Evolutionary conservation across 2,888 invertebrate genomes (phyloP), one percentile per base, ranked within the genome.

Genomic region (Platerodrilus igneus): DNA sequence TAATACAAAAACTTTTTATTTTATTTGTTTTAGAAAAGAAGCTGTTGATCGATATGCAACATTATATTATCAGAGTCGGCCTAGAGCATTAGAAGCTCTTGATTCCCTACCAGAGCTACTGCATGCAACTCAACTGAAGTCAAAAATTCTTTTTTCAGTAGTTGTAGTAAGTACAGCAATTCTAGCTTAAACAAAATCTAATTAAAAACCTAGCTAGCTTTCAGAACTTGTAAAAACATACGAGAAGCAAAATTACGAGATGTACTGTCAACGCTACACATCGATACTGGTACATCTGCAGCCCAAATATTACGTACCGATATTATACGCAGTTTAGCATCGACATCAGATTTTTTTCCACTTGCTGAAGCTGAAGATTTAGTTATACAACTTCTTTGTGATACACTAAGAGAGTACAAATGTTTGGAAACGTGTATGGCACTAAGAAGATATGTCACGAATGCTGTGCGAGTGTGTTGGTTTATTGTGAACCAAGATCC

Each of bases 91-190:
- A 55, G 90, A 93, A 54, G 87, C 92, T 6, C 72, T 96, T 43
- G 85, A 90, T 54, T 77, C 80, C 17, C 72, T 95, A 41, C 81
- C 83, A 6, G 86, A 87, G 48, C 76, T 96, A 38, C 76, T 79
- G 37, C 85, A 88, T 51, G 86, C 88, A 8, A 84, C 87, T 42
- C 90, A 91, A 60, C 77, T 96, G 50, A 95, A 96, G 72, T 83
- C 86, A 57, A 96, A 95, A 76, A 89, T 96, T 52, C 78, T 96
- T 50, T 95, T 95, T 72, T 95, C 94, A 41, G 89, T 94, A 41
- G 84, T 93, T 54, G 95, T 95, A 72, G 95, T 95, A 71, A 83
- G 89, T 78, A 23, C 14, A 23, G 19, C 32, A 26, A 37, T 9
- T 40, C 18, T 21, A 32, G 26, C 35, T 31, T 18, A 21, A 38